Evolutionary conservation across 2,113 vertebrate species (phyloP).

Genomic region (Malurus elegans): DNA sequence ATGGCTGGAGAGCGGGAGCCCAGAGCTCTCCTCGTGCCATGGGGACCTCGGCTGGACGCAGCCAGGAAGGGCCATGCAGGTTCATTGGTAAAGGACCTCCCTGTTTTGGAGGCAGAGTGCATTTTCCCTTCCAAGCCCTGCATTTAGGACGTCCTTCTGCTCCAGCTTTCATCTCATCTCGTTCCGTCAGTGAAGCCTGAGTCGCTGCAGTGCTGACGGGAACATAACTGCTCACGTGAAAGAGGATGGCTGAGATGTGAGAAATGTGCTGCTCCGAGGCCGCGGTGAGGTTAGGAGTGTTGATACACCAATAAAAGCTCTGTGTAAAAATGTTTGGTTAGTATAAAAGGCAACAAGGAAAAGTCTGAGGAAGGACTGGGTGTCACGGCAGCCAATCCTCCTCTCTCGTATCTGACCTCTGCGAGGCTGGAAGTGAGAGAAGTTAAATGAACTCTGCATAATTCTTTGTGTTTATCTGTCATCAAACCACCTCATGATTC

Average conservation of each 20-base stretch:
- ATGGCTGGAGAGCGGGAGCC: neutral
- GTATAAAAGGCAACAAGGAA: neutral
- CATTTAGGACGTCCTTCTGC: neutral
- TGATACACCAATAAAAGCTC: constrained; percentile 12
- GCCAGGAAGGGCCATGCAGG: neutral
- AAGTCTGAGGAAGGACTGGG: constrained; percentile 9
- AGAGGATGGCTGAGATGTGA: neutral
- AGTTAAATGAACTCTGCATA: constrained; percentile 35
- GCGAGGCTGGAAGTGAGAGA: constrained; percentile 6
- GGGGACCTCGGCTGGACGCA: neutral
- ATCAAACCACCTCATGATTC: constrained; percentile 2
- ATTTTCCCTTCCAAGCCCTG: neutral
- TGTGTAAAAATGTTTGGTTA: constrained; percentile 11
- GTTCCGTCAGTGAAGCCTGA: neutral
- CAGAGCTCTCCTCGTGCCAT: accelerated
- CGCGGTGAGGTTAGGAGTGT: neutral
- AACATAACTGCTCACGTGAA: neutral
- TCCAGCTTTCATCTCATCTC: neutral
- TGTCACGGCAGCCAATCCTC: constrained; percentile 10
- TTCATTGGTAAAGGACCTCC: accelerated
- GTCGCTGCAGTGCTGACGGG: neutral
- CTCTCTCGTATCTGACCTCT: constrained; percentile 35
- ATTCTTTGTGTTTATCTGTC: constrained; percentile 34
- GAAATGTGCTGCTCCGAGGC: neutral
- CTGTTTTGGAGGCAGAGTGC: neutral